phyloP scores from a whole-genome alignment of 2,888 invertebrate genomes.

The Auanema sp. region DNA sequence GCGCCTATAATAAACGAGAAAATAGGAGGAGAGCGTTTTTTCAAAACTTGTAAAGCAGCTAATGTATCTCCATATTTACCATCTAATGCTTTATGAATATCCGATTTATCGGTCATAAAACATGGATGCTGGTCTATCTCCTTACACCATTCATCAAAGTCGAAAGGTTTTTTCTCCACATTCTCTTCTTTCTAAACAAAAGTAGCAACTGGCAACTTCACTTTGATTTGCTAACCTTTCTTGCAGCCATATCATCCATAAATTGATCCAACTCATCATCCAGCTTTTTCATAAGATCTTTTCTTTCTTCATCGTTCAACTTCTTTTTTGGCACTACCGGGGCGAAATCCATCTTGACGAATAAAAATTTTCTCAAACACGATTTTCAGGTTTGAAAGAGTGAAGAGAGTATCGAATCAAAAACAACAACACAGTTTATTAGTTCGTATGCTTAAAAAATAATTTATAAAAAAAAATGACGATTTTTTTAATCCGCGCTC shows the following conservation, averaged over 20 bases:
- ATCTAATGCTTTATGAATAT: slow-evolving; percentile 24
- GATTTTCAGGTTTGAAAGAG: no score
- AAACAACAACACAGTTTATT: not conserved
- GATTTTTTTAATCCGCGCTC: not conserved
- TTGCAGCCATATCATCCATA: slow-evolving; percentile 58
- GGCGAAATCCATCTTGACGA: not conserved
- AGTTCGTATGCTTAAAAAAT: not conserved
- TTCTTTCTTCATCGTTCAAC: slow-evolving; percentile 49
- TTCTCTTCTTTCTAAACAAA: slow-evolving; percentile 22
- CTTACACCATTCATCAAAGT: slow-evolving; percentile 60
- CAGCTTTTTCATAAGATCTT: slow-evolving; percentile 48
- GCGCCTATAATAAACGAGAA: slow-evolving; percentile 73
- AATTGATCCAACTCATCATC: slow-evolving; percentile 59
- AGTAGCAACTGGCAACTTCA: not conserved
- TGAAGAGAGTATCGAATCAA: not conserved
- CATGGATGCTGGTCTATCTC: slow-evolving; percentile 61
- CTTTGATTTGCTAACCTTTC: slow-evolving; percentile 26
- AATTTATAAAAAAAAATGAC: not conserved
- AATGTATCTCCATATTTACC: slow-evolving; percentile 55
- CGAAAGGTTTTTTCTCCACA: slow-evolving; percentile 48
- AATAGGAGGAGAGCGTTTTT: not conserved
- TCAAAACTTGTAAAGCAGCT: slow-evolving; percentile 72
- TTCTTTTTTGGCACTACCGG: slow-evolving; percentile 25
- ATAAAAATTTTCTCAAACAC: not conserved
- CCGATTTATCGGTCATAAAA: slow-evolving; percentile 54